Conservation (phyloP, 2,888 invertebrate species). For the Hydrotaea diabolus region DNA sequence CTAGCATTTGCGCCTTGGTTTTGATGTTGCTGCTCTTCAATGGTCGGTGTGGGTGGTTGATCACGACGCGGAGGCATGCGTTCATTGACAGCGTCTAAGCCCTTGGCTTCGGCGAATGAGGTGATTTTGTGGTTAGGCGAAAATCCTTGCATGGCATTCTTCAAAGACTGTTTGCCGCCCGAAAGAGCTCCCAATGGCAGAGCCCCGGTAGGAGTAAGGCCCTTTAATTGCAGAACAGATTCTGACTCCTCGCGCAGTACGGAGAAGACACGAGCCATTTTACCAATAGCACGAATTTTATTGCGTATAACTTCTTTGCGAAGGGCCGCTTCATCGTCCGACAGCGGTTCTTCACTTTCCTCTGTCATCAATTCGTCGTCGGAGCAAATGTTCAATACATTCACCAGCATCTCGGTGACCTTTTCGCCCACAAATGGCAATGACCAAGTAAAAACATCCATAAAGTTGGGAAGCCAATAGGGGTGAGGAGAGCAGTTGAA, state of each 20-base stretch:
- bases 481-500: slow-evolving; percentile 99
- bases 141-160: slow-evolving; percentile 97
- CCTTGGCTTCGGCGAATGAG: slow-evolving; percentile 99
- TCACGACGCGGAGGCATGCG: slow-evolving; percentile 98
- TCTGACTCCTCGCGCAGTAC: slow-evolving; percentile 99
- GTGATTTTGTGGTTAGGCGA: slow-evolving; percentile 99
- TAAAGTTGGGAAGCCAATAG: slow-evolving; percentile 99
- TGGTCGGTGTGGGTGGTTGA: slow-evolving; percentile 87
- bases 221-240: slow-evolving; percentile 98
- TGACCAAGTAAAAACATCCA: slow-evolving; percentile 99
- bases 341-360: slow-evolving; percentile 88
- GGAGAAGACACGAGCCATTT: slow-evolving; percentile 99
- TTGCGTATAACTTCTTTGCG: slow-evolving; percentile 99
- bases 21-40: slow-evolving; percentile 74
- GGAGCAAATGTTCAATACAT: slow-evolving; percentile 99
- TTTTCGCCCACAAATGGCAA: slow-evolving; percentile 99
- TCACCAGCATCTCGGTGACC: slow-evolving; percentile 99
- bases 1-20: slow-evolving; percentile 71
- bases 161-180: slow-evolving; percentile 97
- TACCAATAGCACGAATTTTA: slow-evolving; percentile 99
- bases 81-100: slow-evolving; percentile 99
- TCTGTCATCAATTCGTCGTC: slow-evolving; percentile 99
- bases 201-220: slow-evolving; percentile 98
- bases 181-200: slow-evolving; percentile 97
- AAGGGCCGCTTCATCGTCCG: slow-evolving; percentile 90